Base-by-base conservation (phyloP, 2,888 invertebrate species). In the Oegoconia quadripuncta region DNA sequence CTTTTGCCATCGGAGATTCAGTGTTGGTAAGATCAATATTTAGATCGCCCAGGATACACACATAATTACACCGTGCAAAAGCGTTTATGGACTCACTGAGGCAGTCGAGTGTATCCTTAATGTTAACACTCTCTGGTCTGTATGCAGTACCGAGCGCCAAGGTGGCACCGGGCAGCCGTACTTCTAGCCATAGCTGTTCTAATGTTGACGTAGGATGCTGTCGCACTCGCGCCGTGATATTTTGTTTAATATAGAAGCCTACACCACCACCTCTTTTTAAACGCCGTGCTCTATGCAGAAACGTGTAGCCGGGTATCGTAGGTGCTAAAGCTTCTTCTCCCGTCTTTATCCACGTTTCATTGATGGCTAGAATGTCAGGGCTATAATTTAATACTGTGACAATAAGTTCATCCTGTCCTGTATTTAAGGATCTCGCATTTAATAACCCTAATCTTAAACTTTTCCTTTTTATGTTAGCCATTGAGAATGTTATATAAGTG, bases 131-230 rank as follows among this genome's bases (percentile, higher is more conserved):
- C 28, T 46, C 48, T 1, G 52, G 46, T 26, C 52, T 44, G 25
- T 54, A 50, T 3, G 42, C 48, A 1, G 51, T 48, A 5, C 52
- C 52, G 6, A 55, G 23, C 1, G 48, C 55, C n/a, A 50, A 17
- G 5, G 30, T 38, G 3, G 31, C 30, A 5, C 51, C 52, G 0
- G 41, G 41, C 17, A 51, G 16, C 1, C 15, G 18, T 5, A 55
- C 26, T 26, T 55, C 55, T 1, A 55, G 20, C 52, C 52, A 55
- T 27, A 55, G 26, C 34, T 55, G 55, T 29, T 52, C 55, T 7
- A 52, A 30, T 11, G 15, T 2, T 3, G 50, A 40, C 3, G 17
- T 17, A 2, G 52, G 49, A 12, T 46, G 50, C 2, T 20, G 28
- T 0, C 34, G 35, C 2, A 45, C 31, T n/a, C 44, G 37, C 3